Conservation (phyloP, 2,113 vertebrate species). For the Sphaerodactylus townsendi region DNA sequence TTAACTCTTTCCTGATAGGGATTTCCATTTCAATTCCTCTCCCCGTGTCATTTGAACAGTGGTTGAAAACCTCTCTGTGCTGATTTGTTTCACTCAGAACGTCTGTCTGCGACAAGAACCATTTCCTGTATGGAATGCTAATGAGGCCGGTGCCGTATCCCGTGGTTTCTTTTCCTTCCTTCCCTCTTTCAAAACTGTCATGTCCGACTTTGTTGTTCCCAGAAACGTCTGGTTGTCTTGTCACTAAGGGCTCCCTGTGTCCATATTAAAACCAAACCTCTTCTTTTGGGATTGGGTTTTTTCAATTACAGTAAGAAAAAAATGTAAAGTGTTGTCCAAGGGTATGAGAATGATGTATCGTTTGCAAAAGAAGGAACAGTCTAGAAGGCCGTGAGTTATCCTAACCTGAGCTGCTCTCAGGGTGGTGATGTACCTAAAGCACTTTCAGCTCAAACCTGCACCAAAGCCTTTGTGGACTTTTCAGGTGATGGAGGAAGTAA, state of each 20-base stretch:
- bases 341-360: not conserved
- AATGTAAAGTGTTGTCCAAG: not conserved
- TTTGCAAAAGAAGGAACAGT: not conserved
- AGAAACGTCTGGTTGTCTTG: not conserved
- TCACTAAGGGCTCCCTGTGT: not conserved
- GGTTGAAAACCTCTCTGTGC: not conserved
- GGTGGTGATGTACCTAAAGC: not conserved
- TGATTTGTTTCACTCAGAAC: constrained; percentile 6
- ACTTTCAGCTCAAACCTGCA: not conserved
- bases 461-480: not conserved
- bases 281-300: not conserved
- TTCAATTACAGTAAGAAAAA: not conserved
- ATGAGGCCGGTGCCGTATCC: not conserved
- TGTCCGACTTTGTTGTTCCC: not conserved
- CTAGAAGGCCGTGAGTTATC: not conserved
- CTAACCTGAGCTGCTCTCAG: not conserved
- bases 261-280: not conserved
- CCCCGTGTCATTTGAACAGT: not conserved
- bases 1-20: not conserved
- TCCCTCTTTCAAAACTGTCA: not conserved
- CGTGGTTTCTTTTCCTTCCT: not conserved
- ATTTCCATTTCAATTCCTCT: not conserved
- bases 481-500: too few species aligned
- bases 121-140: not conserved
- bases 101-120: not conserved